Percentiles rank a stretch among this genome's conserved stretches.
phyloP scores from a whole-genome alignment of 2,888 invertebrate species.

The Colletes collaris region DNA sequence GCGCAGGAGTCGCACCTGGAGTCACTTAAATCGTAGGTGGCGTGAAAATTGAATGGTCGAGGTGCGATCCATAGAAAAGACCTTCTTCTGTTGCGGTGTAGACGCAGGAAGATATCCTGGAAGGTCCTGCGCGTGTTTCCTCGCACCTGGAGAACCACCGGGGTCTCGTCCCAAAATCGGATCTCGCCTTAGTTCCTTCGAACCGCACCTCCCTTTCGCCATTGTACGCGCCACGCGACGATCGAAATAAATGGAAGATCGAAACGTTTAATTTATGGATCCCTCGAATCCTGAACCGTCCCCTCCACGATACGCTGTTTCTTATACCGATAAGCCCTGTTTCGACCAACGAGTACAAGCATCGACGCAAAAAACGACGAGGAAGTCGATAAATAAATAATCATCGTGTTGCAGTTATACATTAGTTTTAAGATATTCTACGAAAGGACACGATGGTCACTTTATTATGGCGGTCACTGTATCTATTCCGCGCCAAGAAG shows the following conservation, averaged over 20 bases:
- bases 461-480: no score
- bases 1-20: conserved; percentile 64
- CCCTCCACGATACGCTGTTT: no score
- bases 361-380: no score
- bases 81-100: conserved; percentile 26
- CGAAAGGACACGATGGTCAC: no score
- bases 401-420: no score
- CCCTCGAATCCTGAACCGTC: background rate
- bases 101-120: conserved; percentile 38
- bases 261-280: conserved; percentile 57
- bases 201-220: conserved; percentile 45
- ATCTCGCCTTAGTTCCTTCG: conserved; percentile 57
- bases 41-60: conserved; percentile 75
- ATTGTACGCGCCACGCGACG: conserved; percentile 70
- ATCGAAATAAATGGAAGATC: conserved; percentile 56
- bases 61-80: conserved; percentile 53
- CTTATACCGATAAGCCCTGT: no score
- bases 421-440: no score
- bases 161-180: conserved; percentile 60
- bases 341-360: no score
- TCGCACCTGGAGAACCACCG: conserved; percentile 70
- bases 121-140: conserved; percentile 65
- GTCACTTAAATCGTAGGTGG: conserved; percentile 78
- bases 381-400: no score
- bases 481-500: no score